A percentile compares a stretch with the other conserved stretches of the same genome.
These are phyloP conservation scores for Agapornis roseicollis DNA, from an alignment of 2,113 vertebrate species.

Conservation along the genomic window DNA sequence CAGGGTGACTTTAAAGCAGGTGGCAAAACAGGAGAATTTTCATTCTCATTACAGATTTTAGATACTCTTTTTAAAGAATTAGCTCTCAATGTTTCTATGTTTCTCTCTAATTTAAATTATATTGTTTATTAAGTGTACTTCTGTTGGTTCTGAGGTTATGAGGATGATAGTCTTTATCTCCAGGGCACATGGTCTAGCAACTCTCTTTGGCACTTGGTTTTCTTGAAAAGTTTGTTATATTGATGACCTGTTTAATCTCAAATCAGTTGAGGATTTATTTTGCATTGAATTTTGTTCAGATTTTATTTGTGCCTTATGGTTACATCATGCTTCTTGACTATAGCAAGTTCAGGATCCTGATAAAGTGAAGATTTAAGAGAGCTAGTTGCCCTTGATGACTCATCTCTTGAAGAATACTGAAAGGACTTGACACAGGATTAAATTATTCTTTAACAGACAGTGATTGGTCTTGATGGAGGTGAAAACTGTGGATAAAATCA, in stretches of 20 bases:
- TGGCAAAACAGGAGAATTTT: background rate
- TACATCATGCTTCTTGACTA: background rate
- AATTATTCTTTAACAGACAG: background rate
- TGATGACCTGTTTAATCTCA: background rate
- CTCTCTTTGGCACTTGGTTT: background rate
- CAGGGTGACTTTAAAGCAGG: background rate
- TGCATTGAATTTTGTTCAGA: background rate
- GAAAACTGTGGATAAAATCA: conserved; percentile 1
- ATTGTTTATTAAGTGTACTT: background rate
- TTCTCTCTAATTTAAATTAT: background rate
- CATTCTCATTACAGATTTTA: background rate
- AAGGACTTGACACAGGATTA: background rate
- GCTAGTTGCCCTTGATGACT: background rate
- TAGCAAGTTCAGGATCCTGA: background rate
- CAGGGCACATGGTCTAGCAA: background rate
- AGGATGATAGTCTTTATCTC: background rate
- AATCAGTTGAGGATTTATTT: background rate
- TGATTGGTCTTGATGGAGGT: conserved; percentile 4
- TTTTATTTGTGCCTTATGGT: background rate
- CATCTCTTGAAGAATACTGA: background rate
- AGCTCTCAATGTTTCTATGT: background rate
- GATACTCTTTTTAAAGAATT: background rate
- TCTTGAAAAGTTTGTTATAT: background rate
- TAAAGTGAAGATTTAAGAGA: background rate
- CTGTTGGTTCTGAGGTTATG: background rate